Evolutionary conservation across 2,888 invertebrate species (phyloP).

Genomic region (Boloria selene): DNA sequence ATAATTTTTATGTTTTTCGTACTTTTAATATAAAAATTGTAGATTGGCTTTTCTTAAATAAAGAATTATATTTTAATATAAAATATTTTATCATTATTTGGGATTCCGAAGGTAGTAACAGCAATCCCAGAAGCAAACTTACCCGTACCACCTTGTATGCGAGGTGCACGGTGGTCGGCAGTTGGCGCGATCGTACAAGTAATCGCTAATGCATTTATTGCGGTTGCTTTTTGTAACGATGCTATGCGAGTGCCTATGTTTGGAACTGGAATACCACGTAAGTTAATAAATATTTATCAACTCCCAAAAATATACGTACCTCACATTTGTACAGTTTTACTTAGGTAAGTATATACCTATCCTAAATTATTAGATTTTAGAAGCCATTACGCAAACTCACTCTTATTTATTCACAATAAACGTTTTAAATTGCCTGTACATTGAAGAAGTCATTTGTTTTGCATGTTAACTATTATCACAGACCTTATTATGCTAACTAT

Average conservation of each 20-base stretch:
- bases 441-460: not conserved
- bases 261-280: constrained; percentile 68
- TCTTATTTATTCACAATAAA: no score
- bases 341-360: no score
- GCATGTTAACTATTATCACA: not conserved
- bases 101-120: constrained; percentile 64
- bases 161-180: constrained; percentile 68
- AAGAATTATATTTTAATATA: no score
- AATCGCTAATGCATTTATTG: constrained; percentile 62
- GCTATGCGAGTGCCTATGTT: constrained; percentile 62
- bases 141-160: constrained; percentile 63
- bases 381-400: no score
- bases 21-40: no score
- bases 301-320: no score
- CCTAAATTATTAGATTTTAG: no score
- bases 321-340: no score
- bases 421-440: not conserved
- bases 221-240: constrained; percentile 67
- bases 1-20: no score
- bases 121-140: constrained; percentile 69
- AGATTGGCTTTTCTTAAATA: no score
- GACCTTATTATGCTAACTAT: no score
- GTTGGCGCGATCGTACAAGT: constrained; percentile 65
- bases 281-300: constrained; percentile 34
- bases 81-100: no score